Evolutionary conservation across 2,113 vertebrate genomes (phyloP).

Genomic region (Corythornis madagascariensis): DNA sequence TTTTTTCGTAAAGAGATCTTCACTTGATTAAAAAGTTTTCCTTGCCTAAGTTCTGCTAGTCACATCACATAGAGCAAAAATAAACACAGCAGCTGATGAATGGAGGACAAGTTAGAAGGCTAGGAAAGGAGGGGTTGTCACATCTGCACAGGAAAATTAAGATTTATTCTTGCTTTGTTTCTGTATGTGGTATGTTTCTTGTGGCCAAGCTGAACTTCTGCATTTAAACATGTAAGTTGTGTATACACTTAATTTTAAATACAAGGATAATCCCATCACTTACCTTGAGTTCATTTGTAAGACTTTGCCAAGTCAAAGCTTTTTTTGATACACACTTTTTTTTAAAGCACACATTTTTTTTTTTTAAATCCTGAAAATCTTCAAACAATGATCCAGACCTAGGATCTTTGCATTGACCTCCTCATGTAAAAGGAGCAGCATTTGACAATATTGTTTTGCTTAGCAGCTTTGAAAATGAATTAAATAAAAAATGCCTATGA

Average conservation of each 20-base stretch:
- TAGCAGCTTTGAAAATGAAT: background rate
- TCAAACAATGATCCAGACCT: background rate
- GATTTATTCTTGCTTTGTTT: slow-evolving; percentile 17
- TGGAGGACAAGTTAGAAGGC: slow-evolving; percentile 12
- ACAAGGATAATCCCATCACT: background rate
- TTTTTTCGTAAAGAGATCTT: slow-evolving; percentile 23
- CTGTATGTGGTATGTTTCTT: background rate
- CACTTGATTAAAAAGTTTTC: slow-evolving; percentile 54
- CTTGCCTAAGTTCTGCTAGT: slow-evolving; percentile 39
- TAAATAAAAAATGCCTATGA: background rate
- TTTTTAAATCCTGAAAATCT: background rate
- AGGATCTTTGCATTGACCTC: background rate
- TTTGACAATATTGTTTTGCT: background rate
- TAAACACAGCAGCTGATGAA: slow-evolving; percentile 46
- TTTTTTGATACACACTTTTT: accelerated
- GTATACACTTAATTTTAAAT: background rate
- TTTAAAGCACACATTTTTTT: background rate
- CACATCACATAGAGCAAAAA: slow-evolving; percentile 36
- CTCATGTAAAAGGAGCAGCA: background rate
- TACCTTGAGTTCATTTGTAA: background rate
- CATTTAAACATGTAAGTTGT: background rate
- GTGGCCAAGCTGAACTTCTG: background rate
- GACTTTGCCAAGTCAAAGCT: background rate
- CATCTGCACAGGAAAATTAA: background rate
- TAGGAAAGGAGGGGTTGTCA: background rate